Conservation (phyloP, 2,113 vertebrate genomes). For the Protobothrops flavoviridis region DNA sequence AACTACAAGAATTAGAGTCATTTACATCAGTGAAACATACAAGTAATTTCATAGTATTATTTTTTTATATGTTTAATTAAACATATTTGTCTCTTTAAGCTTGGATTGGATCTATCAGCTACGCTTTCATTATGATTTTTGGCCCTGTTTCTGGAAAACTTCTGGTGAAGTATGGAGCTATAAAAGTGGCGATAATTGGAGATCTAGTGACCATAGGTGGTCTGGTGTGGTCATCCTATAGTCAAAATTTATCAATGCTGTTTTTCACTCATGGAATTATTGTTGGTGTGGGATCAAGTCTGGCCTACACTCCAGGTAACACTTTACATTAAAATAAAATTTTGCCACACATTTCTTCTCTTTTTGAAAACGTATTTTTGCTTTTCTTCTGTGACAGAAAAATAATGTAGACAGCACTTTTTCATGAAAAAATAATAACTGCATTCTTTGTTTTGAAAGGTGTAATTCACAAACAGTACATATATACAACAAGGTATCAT, state of each 20-base stretch:
- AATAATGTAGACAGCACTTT: background rate
- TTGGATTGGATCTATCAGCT: slow-evolving; percentile 31
- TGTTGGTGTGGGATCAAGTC: slow-evolving; percentile 23
- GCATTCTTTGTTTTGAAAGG: background rate
- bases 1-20: background rate
- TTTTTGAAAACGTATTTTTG: background rate
- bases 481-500: background rate
- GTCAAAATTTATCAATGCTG: slow-evolving; percentile 14
- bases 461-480: background rate
- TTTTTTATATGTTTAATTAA: background rate
- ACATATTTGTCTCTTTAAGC: background rate
- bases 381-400: background rate
- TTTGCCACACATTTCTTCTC: background rate
- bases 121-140: slow-evolving; percentile 39
- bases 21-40: background rate
- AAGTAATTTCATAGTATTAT: background rate
- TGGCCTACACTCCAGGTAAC: slow-evolving; percentile 26
- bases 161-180: slow-evolving; percentile 11
- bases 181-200: slow-evolving; percentile 31
- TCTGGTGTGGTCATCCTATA: slow-evolving; percentile 38
- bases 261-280: slow-evolving; percentile 46
- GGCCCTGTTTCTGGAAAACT: slow-evolving; percentile 29
- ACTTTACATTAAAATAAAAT: background rate
- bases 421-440: background rate
- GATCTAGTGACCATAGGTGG: slow-evolving; percentile 21